phyloP scores from a whole-genome alignment of 2,797 vertebrate genomes.

The Sebastiscus tertius region DNA sequence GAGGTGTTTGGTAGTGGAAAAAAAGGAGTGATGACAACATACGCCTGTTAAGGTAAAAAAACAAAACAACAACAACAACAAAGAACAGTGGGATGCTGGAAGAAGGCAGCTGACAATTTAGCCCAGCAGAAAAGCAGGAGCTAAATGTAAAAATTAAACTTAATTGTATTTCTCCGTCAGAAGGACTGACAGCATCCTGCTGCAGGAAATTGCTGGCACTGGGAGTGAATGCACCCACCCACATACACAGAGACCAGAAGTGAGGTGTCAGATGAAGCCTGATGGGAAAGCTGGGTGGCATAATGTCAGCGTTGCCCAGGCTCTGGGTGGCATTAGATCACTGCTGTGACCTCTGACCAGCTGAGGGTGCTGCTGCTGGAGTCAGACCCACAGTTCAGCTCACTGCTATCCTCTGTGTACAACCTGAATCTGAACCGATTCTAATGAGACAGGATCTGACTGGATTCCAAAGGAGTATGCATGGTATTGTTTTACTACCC shows the following conservation, averaged over 20 bases:
- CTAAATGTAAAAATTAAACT: constrained; percentile 48
- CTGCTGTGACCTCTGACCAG: constrained; percentile 1
- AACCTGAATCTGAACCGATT: not conserved
- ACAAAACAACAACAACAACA: not conserved
- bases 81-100: not conserved
- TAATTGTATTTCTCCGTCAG: constrained; percentile 64
- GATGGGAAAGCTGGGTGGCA: constrained; percentile 1
- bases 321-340: constrained; percentile 8
- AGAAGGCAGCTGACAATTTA: constrained; percentile 26
- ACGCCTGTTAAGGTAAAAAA: not conserved
- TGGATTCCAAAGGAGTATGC: not conserved
- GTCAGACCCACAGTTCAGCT: not conserved
- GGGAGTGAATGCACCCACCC: not conserved
- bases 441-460: not conserved
- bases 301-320: not conserved
- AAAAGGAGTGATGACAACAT: constrained; percentile 3
- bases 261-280: constrained; percentile 4
- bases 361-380: not conserved
- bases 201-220: constrained; percentile 57
- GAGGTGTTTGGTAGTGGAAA: constrained; percentile 1
- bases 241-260: not conserved
- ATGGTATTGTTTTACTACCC: not conserved
- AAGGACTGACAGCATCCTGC: constrained; percentile 56
- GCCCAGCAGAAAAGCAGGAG: constrained; percentile 3
- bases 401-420: not conserved